These are phyloP conservation scores for Agapornis roseicollis DNA, from an alignment of 2,113 vertebrate genomes.

Conservation along the genomic window DNA sequence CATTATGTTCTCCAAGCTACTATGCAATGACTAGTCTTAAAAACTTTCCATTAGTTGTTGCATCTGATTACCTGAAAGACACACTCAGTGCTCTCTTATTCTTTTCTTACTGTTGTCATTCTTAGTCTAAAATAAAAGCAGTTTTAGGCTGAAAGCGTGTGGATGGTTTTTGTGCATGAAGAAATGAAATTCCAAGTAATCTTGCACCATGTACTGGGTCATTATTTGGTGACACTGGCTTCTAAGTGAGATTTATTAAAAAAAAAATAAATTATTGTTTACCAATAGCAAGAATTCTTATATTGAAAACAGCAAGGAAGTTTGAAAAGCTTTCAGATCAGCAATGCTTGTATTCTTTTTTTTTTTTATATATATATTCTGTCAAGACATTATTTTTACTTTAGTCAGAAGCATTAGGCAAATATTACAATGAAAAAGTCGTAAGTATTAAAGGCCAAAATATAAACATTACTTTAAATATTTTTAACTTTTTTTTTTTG, in stretches of 20 bases:
- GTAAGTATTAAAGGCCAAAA: not conserved
- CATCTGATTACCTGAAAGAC: not conserved
- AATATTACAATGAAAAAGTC: not conserved
- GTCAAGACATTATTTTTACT: not conserved
- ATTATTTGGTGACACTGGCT: not conserved
- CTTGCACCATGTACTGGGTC: not conserved
- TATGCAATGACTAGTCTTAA: not conserved
- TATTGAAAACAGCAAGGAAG: not conserved
- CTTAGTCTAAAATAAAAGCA: not conserved
- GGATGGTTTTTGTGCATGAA: not conserved
- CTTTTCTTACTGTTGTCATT: not conserved
- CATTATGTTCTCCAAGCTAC: not conserved
- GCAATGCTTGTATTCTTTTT: not conserved
- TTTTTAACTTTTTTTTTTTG: not conserved
- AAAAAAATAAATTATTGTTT: not conserved
- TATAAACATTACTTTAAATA: not conserved
- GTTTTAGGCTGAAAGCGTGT: not conserved
- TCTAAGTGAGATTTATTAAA: not conserved
- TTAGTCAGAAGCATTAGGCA: not conserved
- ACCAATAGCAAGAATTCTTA: not conserved
- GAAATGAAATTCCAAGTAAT: not conserved
- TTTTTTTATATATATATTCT: not conserved
- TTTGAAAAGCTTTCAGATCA: not conserved
- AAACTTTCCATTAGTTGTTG: not conserved
- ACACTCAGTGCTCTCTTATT: not conserved